Base-by-base conservation (phyloP, 2,113 vertebrate genomes). In the Anoura caudifer region DNA sequence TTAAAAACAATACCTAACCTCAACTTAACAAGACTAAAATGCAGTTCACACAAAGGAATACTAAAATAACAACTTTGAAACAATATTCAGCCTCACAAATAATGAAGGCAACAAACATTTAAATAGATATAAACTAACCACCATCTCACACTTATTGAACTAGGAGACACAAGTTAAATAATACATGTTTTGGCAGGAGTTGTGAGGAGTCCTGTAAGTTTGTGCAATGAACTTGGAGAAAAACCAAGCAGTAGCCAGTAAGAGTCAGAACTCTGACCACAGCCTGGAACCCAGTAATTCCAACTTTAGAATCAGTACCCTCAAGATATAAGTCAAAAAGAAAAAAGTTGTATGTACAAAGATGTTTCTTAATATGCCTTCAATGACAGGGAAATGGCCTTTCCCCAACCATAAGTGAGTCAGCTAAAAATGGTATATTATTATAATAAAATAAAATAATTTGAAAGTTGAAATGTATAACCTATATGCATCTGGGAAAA, bases 131-230 rank as follows among this genome's bases (percentile, higher is more conserved):
- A 73, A 93, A 63, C 28, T 52, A 93, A 63, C 28, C 45, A 41
- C 67, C 16, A 45, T 19, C 45, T 91, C 41, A 61, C 9, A 67
- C 36, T 80, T 72, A 81, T 28, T n/a, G 45, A 96, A 43, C 50
- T 24, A 67, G 41, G 75, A 81, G 90, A 73, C 36, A 31, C 50
- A 94, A 67, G 93, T 87, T 84, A 83, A 84, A 95, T 84, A 94
- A 65, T n/a, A 87, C 92, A 77, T 92, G 56, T 81, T 20, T 38
- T 89, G 45, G 56, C 80, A 95, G 87, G 61, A 28, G 56, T 83
- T 38, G 38, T 36, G 75, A 73, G 50, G 82, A 52, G 65, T 59
- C 43, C 47, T 36, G 13, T n/a, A 77, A 86, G 70, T 45, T 75
- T 73, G 41, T 13, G 7, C 33, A 24, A 15, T 70, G 17, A 83